Conservation (phyloP, 1,140 invertebrate genomes). For the Uloborus diversus region DNA sequence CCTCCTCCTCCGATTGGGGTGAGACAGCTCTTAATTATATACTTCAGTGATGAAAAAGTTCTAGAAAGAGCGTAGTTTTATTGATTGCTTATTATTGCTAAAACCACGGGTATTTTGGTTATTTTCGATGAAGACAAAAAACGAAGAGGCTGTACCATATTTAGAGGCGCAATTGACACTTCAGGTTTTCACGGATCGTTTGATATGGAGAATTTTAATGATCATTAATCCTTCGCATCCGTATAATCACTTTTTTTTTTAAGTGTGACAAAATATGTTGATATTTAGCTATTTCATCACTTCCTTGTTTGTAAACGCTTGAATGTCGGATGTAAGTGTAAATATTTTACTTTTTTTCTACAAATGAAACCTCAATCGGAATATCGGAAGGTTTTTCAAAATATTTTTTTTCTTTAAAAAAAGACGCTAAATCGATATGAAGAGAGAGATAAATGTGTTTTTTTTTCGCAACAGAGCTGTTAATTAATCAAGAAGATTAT, state of each 20-base stretch:
- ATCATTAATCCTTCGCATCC: not conserved
- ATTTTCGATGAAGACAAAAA: not conserved
- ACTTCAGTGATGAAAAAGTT: not conserved
- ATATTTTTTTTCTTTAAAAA: not conserved
- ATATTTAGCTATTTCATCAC: too few relatives aligned
- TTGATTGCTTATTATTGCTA: conserved; percentile 5
- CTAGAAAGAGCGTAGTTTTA: not conserved
- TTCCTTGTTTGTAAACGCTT: not conserved
- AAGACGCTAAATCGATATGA: not conserved
- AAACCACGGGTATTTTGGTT: conserved; percentile 7
- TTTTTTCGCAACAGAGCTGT: not conserved
- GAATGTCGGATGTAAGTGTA: not conserved
- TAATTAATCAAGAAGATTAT: conserved; percentile 7
- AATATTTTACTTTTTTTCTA: conserved; percentile 10
- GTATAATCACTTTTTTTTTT: not conserved
- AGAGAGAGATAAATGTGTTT: not conserved
- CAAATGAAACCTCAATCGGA: conserved; percentile 18
- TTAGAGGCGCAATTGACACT: not conserved
- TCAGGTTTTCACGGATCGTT: conserved; percentile 18
- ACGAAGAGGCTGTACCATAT: not conserved
- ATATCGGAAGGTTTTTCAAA: not conserved
- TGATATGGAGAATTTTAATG: conserved; percentile 1
- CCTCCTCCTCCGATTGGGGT: not conserved
- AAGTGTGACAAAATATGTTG: not conserved
- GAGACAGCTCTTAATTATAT: conserved; percentile 3